Percentiles rank a stretch among this genome's conserved stretches.
These are phyloP conservation scores for Octopus bimaculoides DNA, from an alignment of 1,140 invertebrate species.

Conservation along the genomic window DNA sequence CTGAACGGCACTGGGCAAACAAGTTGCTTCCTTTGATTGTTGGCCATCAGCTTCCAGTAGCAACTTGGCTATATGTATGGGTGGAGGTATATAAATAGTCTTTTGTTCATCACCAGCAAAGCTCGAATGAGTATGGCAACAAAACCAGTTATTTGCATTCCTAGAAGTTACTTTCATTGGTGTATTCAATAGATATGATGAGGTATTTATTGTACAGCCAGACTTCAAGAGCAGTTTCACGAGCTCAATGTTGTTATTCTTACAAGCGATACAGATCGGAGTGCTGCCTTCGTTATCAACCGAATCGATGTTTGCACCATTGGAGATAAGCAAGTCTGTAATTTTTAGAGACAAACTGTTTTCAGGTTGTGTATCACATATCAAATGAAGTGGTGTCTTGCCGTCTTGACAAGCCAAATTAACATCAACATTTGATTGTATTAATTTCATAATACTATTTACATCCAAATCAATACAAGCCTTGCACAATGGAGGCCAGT, in stretches of 20 bases:
- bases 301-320: conserved; percentile 78
- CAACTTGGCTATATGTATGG: conserved; percentile 44
- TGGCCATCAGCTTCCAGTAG: conserved; percentile 40
- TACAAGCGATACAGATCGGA: conserved; percentile 62
- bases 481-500: conserved; percentile 27
- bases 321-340: conserved; percentile 32
- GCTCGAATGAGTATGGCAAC: conserved; percentile 33
- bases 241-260: conserved; percentile 37
- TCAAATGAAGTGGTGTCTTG: conserved; percentile 41
- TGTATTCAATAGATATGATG: conserved; percentile 38
- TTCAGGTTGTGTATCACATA: conserved; percentile 37
- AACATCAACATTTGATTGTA: conserved; percentile 37
- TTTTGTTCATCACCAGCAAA: background rate
- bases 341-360: conserved; percentile 29
- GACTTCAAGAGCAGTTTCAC: conserved; percentile 34
- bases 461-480: conserved; percentile 36
- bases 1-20: conserved; percentile 45
- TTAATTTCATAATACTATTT: conserved; percentile 31
- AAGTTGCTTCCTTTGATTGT: conserved; percentile 37
- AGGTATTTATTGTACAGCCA: conserved; percentile 41
- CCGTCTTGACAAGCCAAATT: conserved; percentile 39
- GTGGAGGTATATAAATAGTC: conserved; percentile 31
- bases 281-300: conserved; percentile 86
- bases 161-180: conserved; percentile 44
- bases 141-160: conserved; percentile 49